Conservation (phyloP, 2,797 vertebrate genomes). For the Pelobates cultripes region DNA sequence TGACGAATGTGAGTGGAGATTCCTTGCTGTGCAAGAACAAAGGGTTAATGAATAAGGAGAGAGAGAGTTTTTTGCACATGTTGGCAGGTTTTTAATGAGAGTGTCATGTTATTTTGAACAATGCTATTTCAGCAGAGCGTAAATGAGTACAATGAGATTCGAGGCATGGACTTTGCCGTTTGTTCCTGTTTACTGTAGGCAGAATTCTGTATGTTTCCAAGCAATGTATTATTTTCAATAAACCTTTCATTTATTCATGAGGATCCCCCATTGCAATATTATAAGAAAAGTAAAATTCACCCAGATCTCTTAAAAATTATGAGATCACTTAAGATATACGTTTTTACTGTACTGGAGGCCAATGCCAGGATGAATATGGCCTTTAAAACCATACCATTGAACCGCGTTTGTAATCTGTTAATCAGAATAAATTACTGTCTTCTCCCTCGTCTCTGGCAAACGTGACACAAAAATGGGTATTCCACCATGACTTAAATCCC, state of each 20-base stretch:
- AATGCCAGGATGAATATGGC: too few species aligned
- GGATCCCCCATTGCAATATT: neutral
- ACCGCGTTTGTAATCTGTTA: too few species aligned
- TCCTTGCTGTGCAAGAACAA: conserved; percentile 6
- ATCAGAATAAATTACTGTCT: too few species aligned
- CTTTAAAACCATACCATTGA: too few species aligned
- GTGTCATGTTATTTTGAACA: conserved; percentile 38
- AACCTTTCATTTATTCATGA: conserved; percentile 3
- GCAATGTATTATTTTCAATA: conserved; percentile 13
- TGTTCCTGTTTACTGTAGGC: neutral
- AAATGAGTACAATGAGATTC: neutral
- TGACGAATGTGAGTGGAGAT: neutral
- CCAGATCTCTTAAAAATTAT: too few species aligned
- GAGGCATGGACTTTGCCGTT: neutral
- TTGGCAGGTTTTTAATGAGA: conserved; percentile 45
- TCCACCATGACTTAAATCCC: too few species aligned
- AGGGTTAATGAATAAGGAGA: conserved; percentile 21
- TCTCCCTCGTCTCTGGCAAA: too few species aligned
- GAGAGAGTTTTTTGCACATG: conserved; percentile 18
- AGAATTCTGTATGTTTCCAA: neutral
- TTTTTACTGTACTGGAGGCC: too few species aligned
- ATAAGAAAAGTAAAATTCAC: too few species aligned
- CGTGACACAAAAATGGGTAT: too few species aligned
- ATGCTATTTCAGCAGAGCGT: conserved; percentile 7
- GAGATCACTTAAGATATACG: too few species aligned